Base-by-base conservation (phyloP, 2,888 invertebrate species). In the Plagiodera versicolora region DNA sequence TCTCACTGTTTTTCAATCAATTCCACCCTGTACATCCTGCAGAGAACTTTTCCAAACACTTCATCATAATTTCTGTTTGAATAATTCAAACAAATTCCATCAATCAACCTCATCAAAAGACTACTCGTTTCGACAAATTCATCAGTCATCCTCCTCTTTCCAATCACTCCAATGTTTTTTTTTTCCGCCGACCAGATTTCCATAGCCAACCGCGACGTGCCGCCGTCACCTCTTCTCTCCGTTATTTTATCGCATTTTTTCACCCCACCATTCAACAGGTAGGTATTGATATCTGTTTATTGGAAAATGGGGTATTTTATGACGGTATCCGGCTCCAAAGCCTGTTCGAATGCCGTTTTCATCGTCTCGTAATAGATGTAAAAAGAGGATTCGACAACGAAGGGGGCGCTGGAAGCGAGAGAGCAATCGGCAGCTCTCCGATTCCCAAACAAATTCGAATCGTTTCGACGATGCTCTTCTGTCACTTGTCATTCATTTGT, bases 271-370 rank as follows among this genome's bases (percentile, higher is more conserved):
- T 74, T 78, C 80, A 80, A 80, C 80, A 80, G 80, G 80, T 80
- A 74, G 77, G 77, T 80, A 80, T 80, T 78, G 80, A 79, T 80
- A 80, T 79, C 79, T 78, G 79, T 79, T 80, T 80, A 80, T 80
- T 80, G 80, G 80, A 79, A 79, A 80, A 79, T 79, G 76, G 78
- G 80, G 79, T 78, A 77, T 78, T 78, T 78, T 77, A 77, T 75
- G 72, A 74, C 71, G 66, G 75, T 72, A 76, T 77, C 76, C 77
- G 76, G 76, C 73, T 74, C 75, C 74, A 72, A 72, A 73, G 73
- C 70, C 61, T 73, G 68, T 72, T 72, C 69, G 66, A 63, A 70
- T 72, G 74, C 71, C 73, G 66, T 73, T 73, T 72, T 50, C 58
- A 53, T 61, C 64, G 63, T 61, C 60, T 69, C 59, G 60, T 53